These are phyloP conservation scores for Callorhinus ursinus DNA, from an alignment of 2,113 vertebrate genomes.

Conservation along the genomic window DNA sequence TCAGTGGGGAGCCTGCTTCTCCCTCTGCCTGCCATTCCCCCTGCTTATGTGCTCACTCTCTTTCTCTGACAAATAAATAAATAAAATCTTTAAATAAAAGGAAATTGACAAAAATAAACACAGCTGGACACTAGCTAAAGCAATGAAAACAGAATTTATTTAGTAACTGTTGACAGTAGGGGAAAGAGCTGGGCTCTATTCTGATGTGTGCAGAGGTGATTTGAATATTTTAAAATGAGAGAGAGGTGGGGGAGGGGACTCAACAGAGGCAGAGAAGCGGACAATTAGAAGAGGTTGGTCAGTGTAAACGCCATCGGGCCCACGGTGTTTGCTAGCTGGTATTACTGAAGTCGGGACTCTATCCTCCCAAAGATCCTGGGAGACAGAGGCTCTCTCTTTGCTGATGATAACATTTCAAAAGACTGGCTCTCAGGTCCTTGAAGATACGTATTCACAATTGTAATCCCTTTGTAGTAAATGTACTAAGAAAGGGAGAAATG, in stretches of 20 bases:
- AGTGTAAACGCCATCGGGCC: neutral
- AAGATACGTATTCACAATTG: neutral
- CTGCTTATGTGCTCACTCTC: neutral
- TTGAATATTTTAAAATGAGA: neutral
- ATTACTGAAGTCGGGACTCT: neutral
- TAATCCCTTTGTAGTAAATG: neutral
- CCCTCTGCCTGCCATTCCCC: neutral
- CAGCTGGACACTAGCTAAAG: neutral
- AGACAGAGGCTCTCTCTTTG: neutral
- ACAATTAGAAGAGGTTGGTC: neutral
- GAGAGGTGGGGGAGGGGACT: neutral
- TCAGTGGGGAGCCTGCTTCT: neutral
- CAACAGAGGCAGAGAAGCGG: neutral
- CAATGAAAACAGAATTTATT: neutral
- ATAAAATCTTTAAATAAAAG: neutral
- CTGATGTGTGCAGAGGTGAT: neutral
- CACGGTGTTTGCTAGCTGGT: neutral
- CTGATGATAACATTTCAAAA: neutral
- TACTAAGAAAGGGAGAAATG: neutral
- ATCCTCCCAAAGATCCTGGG: neutral
- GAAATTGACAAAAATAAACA: neutral
- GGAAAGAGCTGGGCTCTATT: neutral
- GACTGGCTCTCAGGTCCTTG: neutral
- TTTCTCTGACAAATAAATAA: neutral
- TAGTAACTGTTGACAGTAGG: neutral